Base-by-base conservation (phyloP, 2,888 invertebrate species). In the Acholoe squamosa region DNA sequence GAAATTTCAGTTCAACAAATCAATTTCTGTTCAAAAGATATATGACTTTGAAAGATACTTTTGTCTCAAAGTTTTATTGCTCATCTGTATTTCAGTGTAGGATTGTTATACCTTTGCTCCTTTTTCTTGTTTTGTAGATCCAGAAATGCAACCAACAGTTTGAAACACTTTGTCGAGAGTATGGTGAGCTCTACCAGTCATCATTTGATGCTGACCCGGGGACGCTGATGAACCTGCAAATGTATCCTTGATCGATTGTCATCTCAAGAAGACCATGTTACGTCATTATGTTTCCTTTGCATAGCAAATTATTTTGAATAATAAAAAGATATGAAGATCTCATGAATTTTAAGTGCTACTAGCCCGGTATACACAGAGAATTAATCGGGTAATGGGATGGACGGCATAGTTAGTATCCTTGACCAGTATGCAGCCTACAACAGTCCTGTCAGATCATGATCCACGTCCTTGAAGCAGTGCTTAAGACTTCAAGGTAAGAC, bases 131-230 rank as follows among this genome's bases (percentile, higher is more conserved):
- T 19, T 16, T 80, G 1, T 52, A 90, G 90, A 54, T 90, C 28
- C 90, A 90, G 86, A 98, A 98, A 95, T 97, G 97, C 92, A 97
- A 97, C 0, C 97, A 97, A 92, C 97, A 97, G 92, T 97, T 98
- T 91, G 97, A 97, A 92, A 96, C 96, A 0, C 97, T 98, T 92
- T 97, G 97, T 76, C 97, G 97, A 89, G 96, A 97, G 91, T 98
- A 98, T 94, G 97, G 97, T 94, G 97, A 97, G 91, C 96, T 98
- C 5, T 98, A 98, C 95, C 97, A 98, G 95, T 97, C 97, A 0
- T 97, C 98, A 0, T 98, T 98, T 95, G 98, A 98, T 96, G 98
- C 98, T 0, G 98, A 98, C 96, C 97, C 97, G 10, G 97, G 97
- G 1, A 97, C 98, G 0, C 95, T 98, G 77, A 61, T 86, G 34